Evolutionary conservation across 2,113 vertebrate species (phyloP).

Genomic region (Ictidomys tridecemlineatus): DNA sequence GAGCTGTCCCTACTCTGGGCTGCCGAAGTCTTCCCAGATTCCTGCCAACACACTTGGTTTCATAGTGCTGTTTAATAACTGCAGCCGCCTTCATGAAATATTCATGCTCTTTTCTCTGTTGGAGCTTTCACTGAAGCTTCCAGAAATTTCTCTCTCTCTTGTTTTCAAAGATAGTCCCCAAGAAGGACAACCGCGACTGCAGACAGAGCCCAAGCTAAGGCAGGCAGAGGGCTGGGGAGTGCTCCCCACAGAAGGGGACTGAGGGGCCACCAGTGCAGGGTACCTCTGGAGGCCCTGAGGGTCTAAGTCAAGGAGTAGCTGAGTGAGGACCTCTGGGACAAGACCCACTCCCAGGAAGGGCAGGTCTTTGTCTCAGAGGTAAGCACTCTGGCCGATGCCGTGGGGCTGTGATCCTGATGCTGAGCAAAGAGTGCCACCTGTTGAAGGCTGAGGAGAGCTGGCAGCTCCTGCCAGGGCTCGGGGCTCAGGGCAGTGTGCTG

Average conservation of each 20-base stretch:
- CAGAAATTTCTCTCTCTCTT: slow-evolving; percentile 54
- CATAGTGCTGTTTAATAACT: slow-evolving; percentile 80
- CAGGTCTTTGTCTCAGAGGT: neutral
- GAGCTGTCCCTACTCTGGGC: neutral
- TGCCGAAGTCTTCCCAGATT: slow-evolving; percentile 69
- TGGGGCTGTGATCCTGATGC: neutral
- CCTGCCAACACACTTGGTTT: slow-evolving; percentile 75
- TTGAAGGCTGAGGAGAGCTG: slow-evolving; percentile 39
- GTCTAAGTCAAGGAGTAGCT: neutral
- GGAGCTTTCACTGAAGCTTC: slow-evolving; percentile 32
- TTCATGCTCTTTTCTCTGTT: slow-evolving; percentile 68
- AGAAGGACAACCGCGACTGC: neutral
- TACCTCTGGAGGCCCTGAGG: neutral
- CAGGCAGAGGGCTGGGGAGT: neutral
- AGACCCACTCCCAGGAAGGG: neutral
- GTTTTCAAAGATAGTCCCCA: neutral
- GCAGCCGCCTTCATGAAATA: slow-evolving; percentile 78
- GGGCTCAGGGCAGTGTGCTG: rapidly evolving
- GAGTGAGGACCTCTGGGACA: too few relatives aligned
- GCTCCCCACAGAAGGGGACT: rapidly evolving
- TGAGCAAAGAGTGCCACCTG: slow-evolving; percentile 81
- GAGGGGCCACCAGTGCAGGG: rapidly evolving
- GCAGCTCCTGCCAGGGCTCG: neutral
- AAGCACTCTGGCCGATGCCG: rapidly evolving
- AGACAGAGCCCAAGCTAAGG: neutral